phyloP scores from a whole-genome alignment of 2,797 vertebrate species.

The Heteromormyrus szaboi region DNA sequence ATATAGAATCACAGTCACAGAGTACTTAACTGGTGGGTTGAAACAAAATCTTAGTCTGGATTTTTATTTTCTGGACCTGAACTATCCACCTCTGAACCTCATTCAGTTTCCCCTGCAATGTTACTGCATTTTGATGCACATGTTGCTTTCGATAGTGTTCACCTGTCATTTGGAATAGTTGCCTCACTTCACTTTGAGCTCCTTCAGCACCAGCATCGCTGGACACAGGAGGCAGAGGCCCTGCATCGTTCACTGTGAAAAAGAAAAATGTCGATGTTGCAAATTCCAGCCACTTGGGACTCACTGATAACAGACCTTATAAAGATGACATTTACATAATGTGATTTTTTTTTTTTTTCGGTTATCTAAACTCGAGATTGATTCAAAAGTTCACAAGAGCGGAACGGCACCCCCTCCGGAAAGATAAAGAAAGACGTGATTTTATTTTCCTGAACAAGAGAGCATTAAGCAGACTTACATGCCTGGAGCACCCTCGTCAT shows the following conservation, averaged over 20 bases:
- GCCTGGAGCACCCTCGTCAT: constrained; percentile 45
- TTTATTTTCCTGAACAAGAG: background rate
- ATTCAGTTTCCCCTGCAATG: background rate
- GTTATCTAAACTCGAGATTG: background rate
- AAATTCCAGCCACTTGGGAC: background rate
- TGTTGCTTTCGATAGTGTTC: background rate
- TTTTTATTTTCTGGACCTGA: background rate
- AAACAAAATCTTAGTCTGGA: background rate
- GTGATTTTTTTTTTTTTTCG: background rate
- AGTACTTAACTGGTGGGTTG: background rate
- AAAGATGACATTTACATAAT: background rate
- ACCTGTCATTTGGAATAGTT: constrained; percentile 33
- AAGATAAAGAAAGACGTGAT: background rate
- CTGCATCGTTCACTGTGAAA: constrained; percentile 48
- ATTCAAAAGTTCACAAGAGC: background rate
- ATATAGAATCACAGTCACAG: background rate
- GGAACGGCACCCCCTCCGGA: background rate
- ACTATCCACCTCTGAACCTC: background rate
- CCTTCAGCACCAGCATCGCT: background rate
- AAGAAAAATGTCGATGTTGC: background rate
- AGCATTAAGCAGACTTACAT: constrained; percentile 38
- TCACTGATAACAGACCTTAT: background rate
- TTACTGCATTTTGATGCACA: background rate
- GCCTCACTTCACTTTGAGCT: constrained; percentile 24
- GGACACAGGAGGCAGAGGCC: constrained; percentile 5